Conservation (phyloP, 2,797 vertebrate genomes). For the Chromobotia macracanthus region DNA sequence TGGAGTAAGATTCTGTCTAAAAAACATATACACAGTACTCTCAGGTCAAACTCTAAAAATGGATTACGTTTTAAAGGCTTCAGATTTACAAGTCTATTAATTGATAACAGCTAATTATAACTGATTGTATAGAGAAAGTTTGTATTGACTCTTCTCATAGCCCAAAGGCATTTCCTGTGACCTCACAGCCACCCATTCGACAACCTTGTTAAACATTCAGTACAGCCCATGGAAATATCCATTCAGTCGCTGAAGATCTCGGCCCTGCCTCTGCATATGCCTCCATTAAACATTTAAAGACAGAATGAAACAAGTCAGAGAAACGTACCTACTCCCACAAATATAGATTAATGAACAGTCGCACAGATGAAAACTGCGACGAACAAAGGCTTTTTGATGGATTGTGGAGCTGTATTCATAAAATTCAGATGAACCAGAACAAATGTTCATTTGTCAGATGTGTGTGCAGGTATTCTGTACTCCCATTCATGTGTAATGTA, state of each 20-base stretch:
- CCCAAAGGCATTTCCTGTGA: slow-evolving; percentile 74
- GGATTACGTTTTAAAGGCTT: slow-evolving; percentile 66
- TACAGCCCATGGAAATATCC: slow-evolving; percentile 63
- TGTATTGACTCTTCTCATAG: slow-evolving; percentile 80
- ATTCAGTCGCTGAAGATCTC: not conserved
- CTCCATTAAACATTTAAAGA: slow-evolving; percentile 31
- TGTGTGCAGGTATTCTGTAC: slow-evolving; percentile 60
- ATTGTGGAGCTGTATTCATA: slow-evolving; percentile 55
- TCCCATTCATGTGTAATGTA: slow-evolving; percentile 60
- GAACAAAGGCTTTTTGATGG: slow-evolving; percentile 57
- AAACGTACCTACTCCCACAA: slow-evolving; percentile 37
- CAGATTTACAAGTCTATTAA: slow-evolving; percentile 81
- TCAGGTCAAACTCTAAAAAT: slow-evolving; percentile 64
- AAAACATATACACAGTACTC: slow-evolving; percentile 40
- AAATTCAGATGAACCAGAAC: slow-evolving; percentile 62
- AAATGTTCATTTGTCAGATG: slow-evolving; percentile 62
- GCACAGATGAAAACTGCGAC: slow-evolving; percentile 41
- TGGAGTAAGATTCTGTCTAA: not conserved
- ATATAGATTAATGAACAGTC: slow-evolving; percentile 52
- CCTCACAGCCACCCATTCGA: slow-evolving; percentile 77
- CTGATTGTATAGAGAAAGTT: slow-evolving; percentile 74
- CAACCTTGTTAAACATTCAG: slow-evolving; percentile 64
- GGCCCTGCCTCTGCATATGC: not conserved
- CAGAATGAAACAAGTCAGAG: slow-evolving; percentile 15
- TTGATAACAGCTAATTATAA: slow-evolving; percentile 86